Evolutionary conservation across 2,113 vertebrate genomes (phyloP).

Genomic region (Propithecus coquereli): DNA sequence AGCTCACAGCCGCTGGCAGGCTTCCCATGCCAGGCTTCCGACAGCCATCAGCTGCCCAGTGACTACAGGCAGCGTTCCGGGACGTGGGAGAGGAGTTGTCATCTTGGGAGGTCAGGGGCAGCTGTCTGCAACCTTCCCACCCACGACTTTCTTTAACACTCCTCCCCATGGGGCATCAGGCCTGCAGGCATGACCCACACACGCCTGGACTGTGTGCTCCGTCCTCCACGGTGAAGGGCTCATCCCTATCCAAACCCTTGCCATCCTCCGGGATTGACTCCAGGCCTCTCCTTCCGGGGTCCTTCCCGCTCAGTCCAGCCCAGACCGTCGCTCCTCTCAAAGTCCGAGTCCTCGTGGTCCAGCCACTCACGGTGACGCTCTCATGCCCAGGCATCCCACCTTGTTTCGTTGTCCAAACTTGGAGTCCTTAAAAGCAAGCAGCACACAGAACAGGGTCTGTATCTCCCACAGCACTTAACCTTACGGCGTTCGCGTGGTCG

Average conservation of each 20-base stretch:
- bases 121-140: not conserved
- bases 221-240: rapidly evolving
- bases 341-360: not conserved
- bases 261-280: too few relatives aligned
- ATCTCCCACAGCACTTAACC: not conserved
- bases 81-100: not conserved
- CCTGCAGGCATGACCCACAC: not conserved
- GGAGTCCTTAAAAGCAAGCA: not conserved
- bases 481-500: rapidly evolving
- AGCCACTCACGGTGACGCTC: rapidly evolving
- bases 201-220: not conserved
- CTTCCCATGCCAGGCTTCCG: not conserved
- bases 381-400: not conserved
- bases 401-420: not conserved
- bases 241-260: rapidly evolving
- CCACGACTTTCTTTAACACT: not conserved
- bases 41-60: not conserved
- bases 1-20: not conserved
- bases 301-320: not conserved
- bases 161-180: not conserved
- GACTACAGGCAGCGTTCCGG: not conserved
- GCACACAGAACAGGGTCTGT: not conserved
- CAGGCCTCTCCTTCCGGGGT: too few relatives aligned
- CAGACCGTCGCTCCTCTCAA: not conserved
- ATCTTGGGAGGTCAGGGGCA: too few relatives aligned